Percentiles rank a stretch among this genome's conserved stretches.
These are phyloP conservation scores for Barnardius zonarius DNA, from an alignment of 2,113 vertebrate genomes.

Conservation along the genomic window DNA sequence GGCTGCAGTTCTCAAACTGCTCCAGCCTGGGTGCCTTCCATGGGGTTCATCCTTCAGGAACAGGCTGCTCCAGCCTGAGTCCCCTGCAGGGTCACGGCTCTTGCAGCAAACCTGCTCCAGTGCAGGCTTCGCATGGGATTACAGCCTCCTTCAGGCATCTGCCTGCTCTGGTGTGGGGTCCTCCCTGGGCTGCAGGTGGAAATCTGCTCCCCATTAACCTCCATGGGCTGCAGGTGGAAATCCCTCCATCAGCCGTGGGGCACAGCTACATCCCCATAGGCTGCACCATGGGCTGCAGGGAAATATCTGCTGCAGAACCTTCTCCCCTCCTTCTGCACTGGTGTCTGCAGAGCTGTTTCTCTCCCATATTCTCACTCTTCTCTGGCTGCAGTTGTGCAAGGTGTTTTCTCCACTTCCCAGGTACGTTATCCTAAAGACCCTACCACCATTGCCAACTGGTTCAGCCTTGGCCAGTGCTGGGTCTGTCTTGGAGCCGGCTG, in stretches of 20 bases:
- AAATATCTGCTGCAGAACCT: not conserved
- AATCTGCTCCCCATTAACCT: not conserved
- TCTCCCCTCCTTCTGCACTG: not conserved
- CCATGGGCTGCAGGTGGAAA: not conserved
- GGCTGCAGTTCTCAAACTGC: not conserved
- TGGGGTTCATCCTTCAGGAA: too few relatives aligned
- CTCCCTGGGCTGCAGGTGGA: rapidly evolving
- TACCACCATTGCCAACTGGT: not conserved
- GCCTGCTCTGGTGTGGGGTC: not conserved
- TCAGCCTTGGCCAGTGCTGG: not conserved
- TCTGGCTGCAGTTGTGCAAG: not conserved
- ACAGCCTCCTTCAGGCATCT: not conserved
- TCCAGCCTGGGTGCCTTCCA: not conserved
- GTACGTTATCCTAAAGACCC: not conserved
- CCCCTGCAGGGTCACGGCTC: not conserved
- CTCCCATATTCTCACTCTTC: not conserved
- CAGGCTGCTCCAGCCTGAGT: not conserved
- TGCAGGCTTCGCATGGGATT: not conserved
- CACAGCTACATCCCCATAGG: not conserved
- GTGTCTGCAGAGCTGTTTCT: not conserved
- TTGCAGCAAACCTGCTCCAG: not conserved
- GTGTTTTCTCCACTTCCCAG: not conserved
- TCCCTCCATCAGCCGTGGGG: not conserved
- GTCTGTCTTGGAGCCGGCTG: not conserved
- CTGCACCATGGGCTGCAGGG: not conserved